Percentiles rank a stretch among this genome's conserved stretches.
Evolutionary conservation across 2,888 invertebrate genomes (phyloP).

Genomic region (Amphipoea lucens): DNA sequence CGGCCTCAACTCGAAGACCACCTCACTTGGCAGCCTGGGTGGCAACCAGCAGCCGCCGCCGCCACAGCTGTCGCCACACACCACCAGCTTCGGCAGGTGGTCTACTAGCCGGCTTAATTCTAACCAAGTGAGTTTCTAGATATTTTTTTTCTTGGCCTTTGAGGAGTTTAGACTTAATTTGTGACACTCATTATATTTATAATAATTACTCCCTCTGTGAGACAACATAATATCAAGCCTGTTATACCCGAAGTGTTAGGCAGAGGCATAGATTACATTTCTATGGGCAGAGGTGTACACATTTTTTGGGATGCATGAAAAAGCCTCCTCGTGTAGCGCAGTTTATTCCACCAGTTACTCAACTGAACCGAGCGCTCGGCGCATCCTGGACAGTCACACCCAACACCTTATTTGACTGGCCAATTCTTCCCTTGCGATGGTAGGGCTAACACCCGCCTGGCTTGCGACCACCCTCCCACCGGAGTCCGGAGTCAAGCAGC

Average conservation of each 20-base stretch:
- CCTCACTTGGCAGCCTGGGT: slow-evolving; percentile 94
- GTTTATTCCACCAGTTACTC: no score
- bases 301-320: no score
- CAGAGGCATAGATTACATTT: neutral
- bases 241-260: neutral
- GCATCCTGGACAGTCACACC: no score
- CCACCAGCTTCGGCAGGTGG: slow-evolving; percentile 92
- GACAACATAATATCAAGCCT: neutral
- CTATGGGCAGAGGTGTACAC: neutral
- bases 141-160: no score
- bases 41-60: slow-evolving; percentile 91
- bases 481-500: no score
- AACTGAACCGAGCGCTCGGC: no score
- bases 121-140: slow-evolving; percentile 85
- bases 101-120: slow-evolving; percentile 94
- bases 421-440: no score
- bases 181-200: neutral
- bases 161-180: neutral
- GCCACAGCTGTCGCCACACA: slow-evolving; percentile 87
- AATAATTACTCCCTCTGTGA: neutral
- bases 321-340: no score
- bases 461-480: no score
- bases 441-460: no score
- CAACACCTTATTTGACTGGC: no score
- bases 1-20: slow-evolving; percentile 95